These are phyloP conservation scores for Poecilus cupreus DNA, from an alignment of 2,888 invertebrate species.

Conservation along the genomic window DNA sequence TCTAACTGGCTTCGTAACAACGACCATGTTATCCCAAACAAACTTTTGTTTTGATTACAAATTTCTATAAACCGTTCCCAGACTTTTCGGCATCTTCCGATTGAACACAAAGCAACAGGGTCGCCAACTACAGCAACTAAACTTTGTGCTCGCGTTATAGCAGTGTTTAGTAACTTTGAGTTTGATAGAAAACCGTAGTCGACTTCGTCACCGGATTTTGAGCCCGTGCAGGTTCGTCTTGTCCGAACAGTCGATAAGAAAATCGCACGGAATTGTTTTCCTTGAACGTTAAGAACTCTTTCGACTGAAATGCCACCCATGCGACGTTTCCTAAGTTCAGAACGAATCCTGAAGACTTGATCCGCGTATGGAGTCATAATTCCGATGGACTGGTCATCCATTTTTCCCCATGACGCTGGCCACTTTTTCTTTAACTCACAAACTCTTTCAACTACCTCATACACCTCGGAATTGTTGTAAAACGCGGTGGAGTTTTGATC, in stretches of 20 bases:
- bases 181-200: slow-evolving; percentile 90
- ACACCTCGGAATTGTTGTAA: slow-evolving; percentile 88
- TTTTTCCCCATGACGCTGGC: slow-evolving; percentile 85
- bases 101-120: slow-evolving; percentile 86
- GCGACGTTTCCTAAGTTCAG: slow-evolving; percentile 83
- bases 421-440: slow-evolving; percentile 82
- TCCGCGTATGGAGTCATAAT: slow-evolving; percentile 91
- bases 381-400: slow-evolving; percentile 85
- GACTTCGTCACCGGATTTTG: slow-evolving; percentile 75
- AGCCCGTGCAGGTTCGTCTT: slow-evolving; percentile 80
- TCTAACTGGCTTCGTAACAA: slow-evolving; percentile 81
- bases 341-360: slow-evolving; percentile 84
- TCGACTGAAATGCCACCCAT: slow-evolving; percentile 87
- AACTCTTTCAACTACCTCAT: slow-evolving; percentile 86
- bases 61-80: slow-evolving; percentile 87
- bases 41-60: slow-evolving; percentile 81
- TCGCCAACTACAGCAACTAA: slow-evolving; percentile 90
- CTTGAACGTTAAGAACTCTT: slow-evolving; percentile 88
- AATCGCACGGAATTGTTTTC: slow-evolving; percentile 89
- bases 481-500: slow-evolving; percentile 86
- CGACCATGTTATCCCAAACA: slow-evolving; percentile 84
- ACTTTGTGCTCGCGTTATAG: slow-evolving; percentile 87
- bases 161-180: slow-evolving; percentile 87
- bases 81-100: slow-evolving; percentile 86
- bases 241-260: slow-evolving; percentile 88